Evolutionary conservation across 2,888 invertebrate genomes (phyloP), one percentile per base, ranked within the genome.

Genomic region (Nephrotoma guestfalica): DNA sequence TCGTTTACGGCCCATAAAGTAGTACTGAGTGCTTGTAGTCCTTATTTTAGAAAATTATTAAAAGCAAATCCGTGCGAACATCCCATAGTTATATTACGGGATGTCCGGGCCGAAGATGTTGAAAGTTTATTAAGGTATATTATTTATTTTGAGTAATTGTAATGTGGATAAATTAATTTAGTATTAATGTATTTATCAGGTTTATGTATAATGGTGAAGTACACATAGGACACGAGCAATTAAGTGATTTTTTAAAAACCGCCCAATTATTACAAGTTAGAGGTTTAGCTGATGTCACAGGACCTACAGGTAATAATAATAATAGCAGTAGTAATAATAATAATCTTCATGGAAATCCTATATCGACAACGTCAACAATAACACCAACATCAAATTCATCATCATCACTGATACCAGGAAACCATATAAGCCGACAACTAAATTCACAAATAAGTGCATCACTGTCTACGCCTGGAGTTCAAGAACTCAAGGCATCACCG

Each of bases 151-250:
- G n/a, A 41, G 30, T 30, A 30, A 30, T 30, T 30, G 2, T 84
- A 41, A 84, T 71, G 30, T 47, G 13, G 11, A 15, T 15, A 15
- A 57, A 5, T 57, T 6, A 2, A 15, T 57, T 57, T 57, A 57
- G 51, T 9, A 15, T 13, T n/a, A 15, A 57, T 57, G 15, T 83
- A 40, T 83, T 83, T 83, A 47, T 0, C 90, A 95, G 95, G 92
- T 97, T 97, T 93, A 97, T 97, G 96, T 97, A 97, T 92, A 96
- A 97, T 91, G 97, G 97, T 88, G 97, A 97, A 92, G 97, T 97
- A 45, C 96, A 97, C 91, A 96, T 97, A 89, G 96, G 96, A 41
- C 96, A 97, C 91, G 96, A 97, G 89, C 96, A 96, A 90, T 92
- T 97, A 89, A 95, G 96, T 88, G 96, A 96, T 91, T 97, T 97